These are phyloP conservation scores for Sebastes aleutianus DNA, from an alignment of 2,797 vertebrate species.

Conservation along the genomic window DNA sequence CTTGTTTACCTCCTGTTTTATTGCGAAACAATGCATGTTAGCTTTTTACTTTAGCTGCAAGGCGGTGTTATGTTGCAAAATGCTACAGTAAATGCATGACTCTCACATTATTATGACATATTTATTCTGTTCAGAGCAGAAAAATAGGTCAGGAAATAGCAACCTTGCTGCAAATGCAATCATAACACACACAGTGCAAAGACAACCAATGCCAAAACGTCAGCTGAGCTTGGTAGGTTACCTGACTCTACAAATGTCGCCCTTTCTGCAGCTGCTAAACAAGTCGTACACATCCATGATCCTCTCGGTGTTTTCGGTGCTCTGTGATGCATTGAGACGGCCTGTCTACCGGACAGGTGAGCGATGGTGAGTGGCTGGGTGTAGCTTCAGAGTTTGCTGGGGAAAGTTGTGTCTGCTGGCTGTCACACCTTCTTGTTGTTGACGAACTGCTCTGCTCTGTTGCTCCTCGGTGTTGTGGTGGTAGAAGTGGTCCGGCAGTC, in stretches of 20 bases:
- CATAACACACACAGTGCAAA: not conserved
- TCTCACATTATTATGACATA: too few species aligned
- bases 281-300: constrained; percentile 92
- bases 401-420: not conserved
- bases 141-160: not conserved
- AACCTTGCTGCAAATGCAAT: not conserved
- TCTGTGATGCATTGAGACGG: constrained; percentile 84
- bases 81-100: not conserved
- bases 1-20: constrained; percentile 1
- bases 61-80: not conserved
- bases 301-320: constrained; percentile 74
- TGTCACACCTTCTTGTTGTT: constrained; percentile 46
- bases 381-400: not conserved
- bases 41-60: not conserved
- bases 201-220: not conserved
- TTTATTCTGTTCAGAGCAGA: not conserved
- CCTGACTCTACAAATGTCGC: constrained; percentile 94
- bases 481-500: not conserved
- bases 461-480: constrained; percentile 41
- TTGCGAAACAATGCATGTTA: not conserved
- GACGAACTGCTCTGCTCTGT: not conserved
- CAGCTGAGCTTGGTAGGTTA: constrained; percentile 62
- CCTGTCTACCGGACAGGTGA: constrained; percentile 75
- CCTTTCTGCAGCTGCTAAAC: constrained; percentile 94
- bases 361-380: not conserved